These are phyloP conservation scores for Spea hammondii DNA, from an alignment of 2,797 vertebrate genomes.

Conservation along the genomic window DNA sequence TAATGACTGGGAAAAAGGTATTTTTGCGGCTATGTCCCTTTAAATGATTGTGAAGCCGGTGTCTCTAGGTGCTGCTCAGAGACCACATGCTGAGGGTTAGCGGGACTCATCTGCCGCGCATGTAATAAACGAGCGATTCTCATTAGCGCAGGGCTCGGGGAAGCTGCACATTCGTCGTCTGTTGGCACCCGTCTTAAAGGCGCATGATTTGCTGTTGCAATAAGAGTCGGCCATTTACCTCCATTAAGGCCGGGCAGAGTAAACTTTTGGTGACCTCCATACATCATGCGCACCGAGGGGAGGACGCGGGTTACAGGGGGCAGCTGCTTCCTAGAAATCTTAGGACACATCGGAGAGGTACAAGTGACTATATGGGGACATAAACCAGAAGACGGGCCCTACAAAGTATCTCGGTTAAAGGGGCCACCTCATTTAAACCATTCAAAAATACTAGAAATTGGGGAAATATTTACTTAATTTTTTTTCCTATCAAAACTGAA, in stretches of 20 bases:
- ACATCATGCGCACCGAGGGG: slow-evolving; percentile 32
- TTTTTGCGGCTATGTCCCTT: too few relatives aligned
- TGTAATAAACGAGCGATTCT: slow-evolving; percentile 34
- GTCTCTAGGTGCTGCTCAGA: too few relatives aligned
- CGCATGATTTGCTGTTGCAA: slow-evolving; percentile 41
- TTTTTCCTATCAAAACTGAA: not conserved
- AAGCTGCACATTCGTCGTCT: slow-evolving; percentile 37
- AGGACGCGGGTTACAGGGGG: slow-evolving; percentile 6
- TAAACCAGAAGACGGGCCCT: too few relatives aligned
- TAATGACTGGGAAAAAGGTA: too few relatives aligned
- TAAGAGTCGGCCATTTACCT: slow-evolving; percentile 29
- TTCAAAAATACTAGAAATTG: not conserved
- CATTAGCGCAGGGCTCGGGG: slow-evolving; percentile 20
- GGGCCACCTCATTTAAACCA: not conserved
- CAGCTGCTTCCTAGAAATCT: slow-evolving; percentile 20
- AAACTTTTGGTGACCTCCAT: slow-evolving; percentile 49
- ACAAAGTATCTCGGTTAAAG: not conserved
- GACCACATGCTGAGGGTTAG: not conserved
- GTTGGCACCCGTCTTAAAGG: slow-evolving; percentile 25
- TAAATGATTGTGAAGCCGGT: too few relatives aligned
- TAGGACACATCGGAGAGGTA: slow-evolving; percentile 14
- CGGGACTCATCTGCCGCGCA: slow-evolving; percentile 26
- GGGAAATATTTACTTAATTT: too few relatives aligned
- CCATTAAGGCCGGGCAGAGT: slow-evolving; percentile 6
- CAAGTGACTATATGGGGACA: not conserved